Percentiles rank a stretch among this genome's conserved stretches.
These are phyloP conservation scores for Argyresthia goedartella DNA, from an alignment of 2,888 invertebrate genomes.

Conservation along the genomic window DNA sequence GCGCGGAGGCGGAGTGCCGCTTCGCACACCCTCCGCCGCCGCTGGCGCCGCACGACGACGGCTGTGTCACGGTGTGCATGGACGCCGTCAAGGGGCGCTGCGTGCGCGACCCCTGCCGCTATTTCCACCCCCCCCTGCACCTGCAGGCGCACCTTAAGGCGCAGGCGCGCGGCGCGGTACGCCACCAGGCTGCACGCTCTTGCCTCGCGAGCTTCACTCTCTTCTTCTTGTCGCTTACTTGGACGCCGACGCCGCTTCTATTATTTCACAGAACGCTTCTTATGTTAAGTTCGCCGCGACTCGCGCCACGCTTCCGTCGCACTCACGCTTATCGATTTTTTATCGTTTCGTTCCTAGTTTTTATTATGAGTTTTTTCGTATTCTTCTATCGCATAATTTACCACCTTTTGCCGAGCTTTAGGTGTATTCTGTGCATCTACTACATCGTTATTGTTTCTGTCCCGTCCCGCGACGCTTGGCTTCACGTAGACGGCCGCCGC, in stretches of 20 bases:
- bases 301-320: slow-evolving; percentile 69
- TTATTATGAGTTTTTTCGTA: too few relatives aligned
- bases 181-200: slow-evolving; percentile 76
- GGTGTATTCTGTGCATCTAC: slow-evolving; percentile 71
- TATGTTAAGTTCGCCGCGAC: slow-evolving; percentile 58
- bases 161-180: slow-evolving; percentile 95
- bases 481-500: slow-evolving; percentile 69
- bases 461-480: slow-evolving; percentile 71
- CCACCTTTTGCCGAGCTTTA: slow-evolving; percentile 67
- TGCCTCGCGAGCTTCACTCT: slow-evolving; percentile 52
- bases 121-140: slow-evolving; percentile 99
- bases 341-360: slow-evolving; percentile 28
- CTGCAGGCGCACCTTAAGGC: slow-evolving; percentile 99
- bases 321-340: slow-evolving; percentile 67
- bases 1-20: slow-evolving; percentile 97
- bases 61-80: slow-evolving; percentile 99
- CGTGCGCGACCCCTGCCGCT: slow-evolving; percentile 99
- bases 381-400: slow-evolving; percentile 66
- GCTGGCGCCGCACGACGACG: slow-evolving; percentile 97
- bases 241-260: slow-evolving; percentile 65
- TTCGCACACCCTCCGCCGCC: slow-evolving; percentile 98
- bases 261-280: slow-evolving; percentile 63
- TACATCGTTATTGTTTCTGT: slow-evolving; percentile 71
- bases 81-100: slow-evolving; percentile 99
- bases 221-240: too few relatives aligned